Evolutionary conservation across 2,113 vertebrate genomes (phyloP).

Genomic region (Larimichthys crocea): DNA sequence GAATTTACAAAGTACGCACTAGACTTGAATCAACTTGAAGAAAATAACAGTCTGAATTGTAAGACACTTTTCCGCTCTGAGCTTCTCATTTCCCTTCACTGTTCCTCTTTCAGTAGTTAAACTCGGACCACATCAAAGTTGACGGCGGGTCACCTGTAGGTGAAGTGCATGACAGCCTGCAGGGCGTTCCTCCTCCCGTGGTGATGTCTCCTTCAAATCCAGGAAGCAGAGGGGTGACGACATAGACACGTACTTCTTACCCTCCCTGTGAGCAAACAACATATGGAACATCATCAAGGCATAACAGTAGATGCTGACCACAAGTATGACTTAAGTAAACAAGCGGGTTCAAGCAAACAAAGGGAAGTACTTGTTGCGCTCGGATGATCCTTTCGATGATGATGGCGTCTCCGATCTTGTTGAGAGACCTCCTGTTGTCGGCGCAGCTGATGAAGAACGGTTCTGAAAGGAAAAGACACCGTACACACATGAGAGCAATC

Average conservation of each 20-base stretch:
- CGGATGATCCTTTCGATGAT: constrained; percentile 88
- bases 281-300: no score
- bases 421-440: constrained; percentile 93
- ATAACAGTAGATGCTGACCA: neutral
- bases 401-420: constrained; percentile 94
- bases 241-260: constrained; percentile 91
- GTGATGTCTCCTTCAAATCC: constrained; percentile 98
- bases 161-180: constrained; percentile 98
- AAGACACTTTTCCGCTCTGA: neutral
- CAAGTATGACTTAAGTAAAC: neutral
- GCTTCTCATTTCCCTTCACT: constrained; percentile 1
- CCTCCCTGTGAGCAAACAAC: constrained; percentile 83
- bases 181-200: constrained; percentile 92
- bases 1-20: neutral
- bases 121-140: no score
- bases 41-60: neutral
- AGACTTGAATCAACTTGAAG: neutral
- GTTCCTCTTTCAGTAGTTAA: constrained; percentile 13
- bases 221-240: constrained; percentile 94
- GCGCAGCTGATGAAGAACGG: constrained; percentile 98
- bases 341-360: neutral
- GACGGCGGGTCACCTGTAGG: constrained; percentile 89
- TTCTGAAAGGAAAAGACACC: constrained; percentile 84
- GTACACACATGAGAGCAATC: no score
- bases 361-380: constrained; percentile 88